Conservation (phyloP, 2,113 vertebrate species). For the Narcine bancroftii region DNA sequence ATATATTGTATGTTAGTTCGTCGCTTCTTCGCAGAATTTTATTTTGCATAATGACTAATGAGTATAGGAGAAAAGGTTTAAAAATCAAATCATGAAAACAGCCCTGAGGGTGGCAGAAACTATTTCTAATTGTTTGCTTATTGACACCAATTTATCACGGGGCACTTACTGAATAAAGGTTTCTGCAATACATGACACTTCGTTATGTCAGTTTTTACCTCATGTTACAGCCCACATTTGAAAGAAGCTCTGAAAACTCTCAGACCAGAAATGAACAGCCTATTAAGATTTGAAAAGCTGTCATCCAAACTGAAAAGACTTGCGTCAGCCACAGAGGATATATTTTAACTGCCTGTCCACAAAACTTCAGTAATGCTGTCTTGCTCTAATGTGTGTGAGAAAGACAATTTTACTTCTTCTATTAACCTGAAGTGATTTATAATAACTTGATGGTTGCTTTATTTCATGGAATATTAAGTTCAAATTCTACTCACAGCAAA, state of each 20-base stretch:
- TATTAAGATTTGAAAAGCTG: slow-evolving; percentile 86
- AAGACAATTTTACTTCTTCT: slow-evolving; percentile 87
- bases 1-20: neutral
- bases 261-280: slow-evolving; percentile 69
- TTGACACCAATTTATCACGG: slow-evolving; percentile 54
- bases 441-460: slow-evolving; percentile 73
- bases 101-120: slow-evolving; percentile 48
- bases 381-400: slow-evolving; percentile 74
- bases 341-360: slow-evolving; percentile 75
- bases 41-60: slow-evolving; percentile 26
- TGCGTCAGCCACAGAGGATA: slow-evolving; percentile 69
- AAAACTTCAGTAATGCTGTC: slow-evolving; percentile 74
- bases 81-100: slow-evolving; percentile 48
- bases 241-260: slow-evolving; percentile 55
- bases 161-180: slow-evolving; percentile 52
- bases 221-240: slow-evolving; percentile 53
- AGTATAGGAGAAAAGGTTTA: slow-evolving; percentile 41
- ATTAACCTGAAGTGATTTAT: slow-evolving; percentile 96
- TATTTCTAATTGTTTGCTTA: slow-evolving; percentile 58
- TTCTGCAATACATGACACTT: slow-evolving; percentile 48
- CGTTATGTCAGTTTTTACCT: slow-evolving; percentile 55
- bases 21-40: slow-evolving; percentile 1
- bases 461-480: slow-evolving; percentile 99
- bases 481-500: slow-evolving; percentile 84
- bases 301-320: slow-evolving; percentile 71